Percentiles rank a stretch among this genome's conserved stretches.
Evolutionary conservation across 2,113 vertebrate species (phyloP).

Genomic region (Eublepharis macularius): DNA sequence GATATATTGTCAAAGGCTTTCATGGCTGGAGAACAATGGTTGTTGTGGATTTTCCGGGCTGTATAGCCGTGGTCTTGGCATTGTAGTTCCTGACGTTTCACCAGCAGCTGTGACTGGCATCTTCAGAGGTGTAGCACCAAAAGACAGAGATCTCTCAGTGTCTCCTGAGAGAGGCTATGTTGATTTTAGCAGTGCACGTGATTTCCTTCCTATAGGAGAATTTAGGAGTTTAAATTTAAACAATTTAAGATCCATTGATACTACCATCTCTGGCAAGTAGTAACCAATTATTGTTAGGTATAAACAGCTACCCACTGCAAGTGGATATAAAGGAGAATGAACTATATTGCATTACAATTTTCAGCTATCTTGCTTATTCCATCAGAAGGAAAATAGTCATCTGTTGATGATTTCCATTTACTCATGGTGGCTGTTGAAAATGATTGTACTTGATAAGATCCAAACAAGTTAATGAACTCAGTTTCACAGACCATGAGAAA

Average conservation of each 20-base stretch:
- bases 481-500: background rate
- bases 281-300: background rate
- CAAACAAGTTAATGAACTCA: background rate
- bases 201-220: no score
- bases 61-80: no score
- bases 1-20: no score
- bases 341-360: background rate
- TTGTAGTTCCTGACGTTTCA: no score
- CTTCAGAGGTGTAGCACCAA: no score
- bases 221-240: no score
- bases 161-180: no score
- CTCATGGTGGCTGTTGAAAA: background rate
- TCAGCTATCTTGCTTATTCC: background rate
- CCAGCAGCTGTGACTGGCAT: no score
- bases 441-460: background rate
- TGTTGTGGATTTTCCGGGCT: no score
- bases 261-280: background rate
- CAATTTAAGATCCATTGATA: background rate
- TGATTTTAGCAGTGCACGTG: no score
- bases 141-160: no score
- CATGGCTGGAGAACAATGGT: no score
- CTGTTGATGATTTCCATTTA: background rate
- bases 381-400: background rate
- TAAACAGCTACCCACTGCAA: background rate
- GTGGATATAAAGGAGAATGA: background rate